Evolutionary conservation across 2,888 invertebrate genomes (phyloP).

Genomic region (Charanyca ferruginea): DNA sequence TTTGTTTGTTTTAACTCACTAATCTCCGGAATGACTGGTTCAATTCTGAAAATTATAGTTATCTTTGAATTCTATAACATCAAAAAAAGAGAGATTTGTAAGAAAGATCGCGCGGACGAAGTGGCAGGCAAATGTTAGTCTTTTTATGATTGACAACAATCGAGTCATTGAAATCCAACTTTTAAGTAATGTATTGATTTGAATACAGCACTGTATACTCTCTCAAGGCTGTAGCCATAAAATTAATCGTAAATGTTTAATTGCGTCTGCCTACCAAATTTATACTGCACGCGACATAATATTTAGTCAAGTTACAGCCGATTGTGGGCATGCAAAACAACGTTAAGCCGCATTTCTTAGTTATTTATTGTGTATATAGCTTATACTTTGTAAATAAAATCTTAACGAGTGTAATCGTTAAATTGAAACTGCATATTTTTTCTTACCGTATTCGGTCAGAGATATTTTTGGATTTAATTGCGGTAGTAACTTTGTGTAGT

Average conservation of each 20-base stretch:
- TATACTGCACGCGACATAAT: slow-evolving; percentile 83
- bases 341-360: slow-evolving; percentile 72
- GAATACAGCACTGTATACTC: slow-evolving; percentile 63
- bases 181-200: slow-evolving; percentile 59
- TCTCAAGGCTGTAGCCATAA: slow-evolving; percentile 67
- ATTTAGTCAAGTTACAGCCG: slow-evolving; percentile 77
- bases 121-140: too few species aligned
- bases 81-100: too few species aligned
- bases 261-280: slow-evolving; percentile 72
- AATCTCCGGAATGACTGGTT: too few species aligned
- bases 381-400: slow-evolving; percentile 64
- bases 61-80: too few species aligned
- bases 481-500: slow-evolving; percentile 20
- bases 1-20: too few species aligned
- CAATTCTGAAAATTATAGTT: too few species aligned
- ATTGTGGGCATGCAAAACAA: slow-evolving; percentile 80
- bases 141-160: background rate
- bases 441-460: slow-evolving; percentile 41
- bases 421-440: slow-evolving; percentile 51
- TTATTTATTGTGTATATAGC: slow-evolving; percentile 68
- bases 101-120: too few species aligned
- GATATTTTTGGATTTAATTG: slow-evolving; percentile 60
- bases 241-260: slow-evolving; percentile 77
- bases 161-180: slow-evolving; percentile 3
- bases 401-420: slow-evolving; percentile 57